Evolutionary conservation across 2,113 vertebrate genomes (phyloP), one percentile per base, ranked within the genome.

Genomic region (Megaceryle torquata): DNA sequence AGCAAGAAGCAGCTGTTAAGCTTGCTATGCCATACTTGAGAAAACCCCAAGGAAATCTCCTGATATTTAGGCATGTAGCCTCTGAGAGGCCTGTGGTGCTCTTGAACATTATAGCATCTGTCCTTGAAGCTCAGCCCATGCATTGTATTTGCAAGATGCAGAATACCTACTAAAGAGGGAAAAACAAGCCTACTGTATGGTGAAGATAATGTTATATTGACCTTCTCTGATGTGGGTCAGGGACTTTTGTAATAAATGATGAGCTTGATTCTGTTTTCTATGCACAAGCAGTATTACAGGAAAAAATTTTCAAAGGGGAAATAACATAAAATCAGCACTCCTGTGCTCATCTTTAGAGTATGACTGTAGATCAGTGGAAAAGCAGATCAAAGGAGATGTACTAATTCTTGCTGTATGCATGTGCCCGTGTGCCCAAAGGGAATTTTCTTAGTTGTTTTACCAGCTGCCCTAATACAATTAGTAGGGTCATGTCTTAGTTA

Each of bases 341-440:
- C 70, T 88, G 33, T 60, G 72, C 88, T 94, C 53, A 25, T 78
- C 64, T 83, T 51, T 14, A 76, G 56, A 78, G 48, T 10, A 0
- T 72, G 57, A 53, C 76, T 86, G 11, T 21, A 78, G 72, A 91
- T 91, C 37, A 78, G 35, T 54, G 56, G 85, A 86, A 70, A 67
- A 88, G 72, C 4, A 96, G 86, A 93, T 94, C 90, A 94, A 71
- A 95, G 88, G 82, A 78, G 72, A 44, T 61, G 65, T 41, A 22
- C 51, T 90, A 78, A 86, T 91, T 91, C 70, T 70, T 2, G 1
- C 72, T 31, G 10, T 43, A 20, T 26, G 37, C 0, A 0, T 74
- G 43, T 0, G 0, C 59, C 51, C 5, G 4, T 5, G 2, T n/a
- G 60, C 82, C 86, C 72, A 50, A 60, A 93, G 65, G 79, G 92